phyloP scores from a whole-genome alignment of 2,888 invertebrate genomes.

The Drosophila ezoana region DNA sequence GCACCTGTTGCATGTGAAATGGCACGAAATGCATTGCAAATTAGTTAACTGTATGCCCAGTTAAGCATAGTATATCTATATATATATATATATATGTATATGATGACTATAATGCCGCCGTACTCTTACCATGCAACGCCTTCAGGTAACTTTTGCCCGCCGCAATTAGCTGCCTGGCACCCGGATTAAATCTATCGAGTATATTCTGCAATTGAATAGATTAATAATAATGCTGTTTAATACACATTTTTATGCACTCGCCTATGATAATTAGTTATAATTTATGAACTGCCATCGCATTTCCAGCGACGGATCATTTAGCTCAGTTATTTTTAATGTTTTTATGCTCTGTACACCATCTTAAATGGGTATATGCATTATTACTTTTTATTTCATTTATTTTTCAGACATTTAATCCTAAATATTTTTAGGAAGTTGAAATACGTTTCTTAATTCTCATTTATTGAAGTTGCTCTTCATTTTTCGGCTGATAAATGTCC shows the following conservation, averaged over 20 bases:
- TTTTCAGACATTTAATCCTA: too few relatives aligned
- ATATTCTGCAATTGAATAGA: slow-evolving; percentile 92
- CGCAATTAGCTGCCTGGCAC: slow-evolving; percentile 96
- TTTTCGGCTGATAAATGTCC: too few relatives aligned
- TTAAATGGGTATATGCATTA: neutral
- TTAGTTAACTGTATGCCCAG: slow-evolving; percentile 56
- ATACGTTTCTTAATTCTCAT: too few relatives aligned
- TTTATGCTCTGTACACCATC: neutral
- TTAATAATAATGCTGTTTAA: slow-evolving; percentile 29
- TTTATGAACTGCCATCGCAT: slow-evolving; percentile 52
- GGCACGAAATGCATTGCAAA: slow-evolving; percentile 65
- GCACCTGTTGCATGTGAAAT: slow-evolving; percentile 88
- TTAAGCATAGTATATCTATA: slow-evolving; percentile 13
- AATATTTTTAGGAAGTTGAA: too few relatives aligned
- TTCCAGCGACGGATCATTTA: slow-evolving; percentile 34
- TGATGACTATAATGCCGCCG: neutral
- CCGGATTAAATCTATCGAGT: slow-evolving; percentile 97
- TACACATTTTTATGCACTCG: slow-evolving; percentile 10
- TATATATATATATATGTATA: slow-evolving; percentile 4
- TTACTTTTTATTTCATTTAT: too few relatives aligned
- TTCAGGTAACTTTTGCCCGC: slow-evolving; percentile 97
- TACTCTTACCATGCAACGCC: slow-evolving; percentile 94
- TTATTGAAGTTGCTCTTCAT: too few relatives aligned
- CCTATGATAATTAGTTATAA: slow-evolving; percentile 55
- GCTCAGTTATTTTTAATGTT: slow-evolving; percentile 13